Percentiles rank a stretch among this genome's conserved stretches.
Evolutionary conservation across 1,140 invertebrate species (phyloP).

Genomic region (Pantala flavescens): DNA sequence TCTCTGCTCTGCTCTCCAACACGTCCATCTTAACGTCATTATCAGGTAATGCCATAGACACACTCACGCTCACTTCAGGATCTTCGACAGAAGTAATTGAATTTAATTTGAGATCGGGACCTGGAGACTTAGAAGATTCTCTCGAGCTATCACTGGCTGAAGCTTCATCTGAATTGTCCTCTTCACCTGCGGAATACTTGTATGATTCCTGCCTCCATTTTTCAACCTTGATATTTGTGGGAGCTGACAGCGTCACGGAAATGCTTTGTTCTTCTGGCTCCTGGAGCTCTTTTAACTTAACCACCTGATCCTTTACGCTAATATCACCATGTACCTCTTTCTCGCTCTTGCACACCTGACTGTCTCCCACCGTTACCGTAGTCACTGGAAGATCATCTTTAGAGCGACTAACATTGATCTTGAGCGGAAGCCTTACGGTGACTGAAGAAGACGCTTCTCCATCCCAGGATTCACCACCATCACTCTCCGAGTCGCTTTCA

Average conservation of each 20-base stretch:
- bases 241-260: constrained; percentile 21
- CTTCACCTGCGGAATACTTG: constrained; percentile 1
- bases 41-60: background rate
- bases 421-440: constrained; percentile 46
- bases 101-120: background rate
- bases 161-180: no score
- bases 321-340: background rate
- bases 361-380: constrained; percentile 45
- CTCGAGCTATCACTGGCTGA: background rate
- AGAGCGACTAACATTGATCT: constrained; percentile 43
- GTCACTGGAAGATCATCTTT: constrained; percentile 43
- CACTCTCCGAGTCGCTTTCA: constrained; percentile 12
- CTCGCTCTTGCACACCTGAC: constrained; percentile 26
- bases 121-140: background rate
- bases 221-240: background rate
- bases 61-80: background rate
- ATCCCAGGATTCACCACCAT: constrained; percentile 24
- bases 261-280: constrained; percentile 3
- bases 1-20: background rate
- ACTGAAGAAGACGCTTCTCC: constrained; percentile 35
- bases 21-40: background rate
- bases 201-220: background rate
- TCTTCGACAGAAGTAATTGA: background rate
- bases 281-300: background rate
- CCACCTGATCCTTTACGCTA: background rate